Evolutionary conservation across 2,113 vertebrate genomes (phyloP), one percentile per base, ranked within the genome.

Genomic region (Notothenia rossii): DNA sequence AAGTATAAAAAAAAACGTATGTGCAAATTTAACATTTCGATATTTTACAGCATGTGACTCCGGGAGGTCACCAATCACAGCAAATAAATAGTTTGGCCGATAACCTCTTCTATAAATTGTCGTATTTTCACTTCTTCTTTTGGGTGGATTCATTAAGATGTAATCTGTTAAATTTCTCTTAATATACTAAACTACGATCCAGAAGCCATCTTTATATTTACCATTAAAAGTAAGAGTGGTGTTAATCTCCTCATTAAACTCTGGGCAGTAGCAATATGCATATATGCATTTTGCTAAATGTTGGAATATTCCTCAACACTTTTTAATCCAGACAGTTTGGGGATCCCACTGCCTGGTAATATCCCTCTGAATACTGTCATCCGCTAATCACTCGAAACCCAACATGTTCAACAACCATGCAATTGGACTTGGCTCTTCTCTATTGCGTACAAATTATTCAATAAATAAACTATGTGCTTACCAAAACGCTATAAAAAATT

Each of bases 381-480:
- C 8, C 8, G 36, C 1, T 13, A 29, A 48, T 65, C 58, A 49
- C 36, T 46, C 36, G 40, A 65, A 60, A 9, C 20, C 14, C 7
- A 7, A 7, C 46, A 68, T 76, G 40, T 74, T 63, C 29, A 77
- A 12, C 5, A 6, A 75, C 75, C 55, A 75, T 18, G 20, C 13
- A 61, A 66, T 75, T 62, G 9, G 7, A 18, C 69, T 13, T n/a
- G 10, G 54, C 36, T 77, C 56, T 51, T 49, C 25, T 84, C 50
- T n/a, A 33, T 7, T 69, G 45, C 10, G 3, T 56, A 20, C 64
- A 36, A 56, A 82, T 79, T 4, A 72, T 63, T 62, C 66, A 46
- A 92, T 89, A 86, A 89, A 90, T 90, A 85, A 89, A 85, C 68
- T 14, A 87, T 82, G 68, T 62, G 64, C 76, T 81, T 77, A 82